phyloP scores from a whole-genome alignment of 2,888 invertebrate genomes.

The Aphodius sticticus region DNA sequence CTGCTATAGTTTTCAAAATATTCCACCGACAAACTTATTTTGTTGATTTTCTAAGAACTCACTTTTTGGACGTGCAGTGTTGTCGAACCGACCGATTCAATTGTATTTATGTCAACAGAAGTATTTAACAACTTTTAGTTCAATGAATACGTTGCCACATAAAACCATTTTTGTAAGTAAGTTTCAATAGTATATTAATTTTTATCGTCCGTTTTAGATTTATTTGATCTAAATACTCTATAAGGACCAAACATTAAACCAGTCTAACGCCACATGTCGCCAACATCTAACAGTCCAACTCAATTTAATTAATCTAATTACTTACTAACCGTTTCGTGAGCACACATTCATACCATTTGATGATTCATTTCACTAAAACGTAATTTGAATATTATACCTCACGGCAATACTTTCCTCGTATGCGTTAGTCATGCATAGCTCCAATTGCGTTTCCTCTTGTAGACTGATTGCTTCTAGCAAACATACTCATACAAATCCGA shows the following conservation, averaged over 20 bases:
- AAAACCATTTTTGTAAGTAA: not conserved
- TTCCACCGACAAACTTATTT: too few relatives aligned
- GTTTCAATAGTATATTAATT: not conserved
- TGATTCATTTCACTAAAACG: not conserved
- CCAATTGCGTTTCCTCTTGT: not conserved
- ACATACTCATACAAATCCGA: not conserved
- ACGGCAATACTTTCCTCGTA: not conserved
- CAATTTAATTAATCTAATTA: not conserved
- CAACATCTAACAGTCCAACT: not conserved
- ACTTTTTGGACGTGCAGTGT: too few relatives aligned
- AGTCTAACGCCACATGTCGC: not conserved
- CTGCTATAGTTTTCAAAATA: too few relatives aligned
- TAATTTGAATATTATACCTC: not conserved
- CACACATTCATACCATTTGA: not conserved
- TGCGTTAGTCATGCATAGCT: not conserved
- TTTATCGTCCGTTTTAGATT: not conserved
- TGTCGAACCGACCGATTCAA: too few relatives aligned
- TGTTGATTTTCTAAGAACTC: too few relatives aligned
- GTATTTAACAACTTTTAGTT: not conserved
- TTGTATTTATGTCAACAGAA: too few relatives aligned
- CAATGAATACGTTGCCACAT: not conserved
- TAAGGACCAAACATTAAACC: not conserved
- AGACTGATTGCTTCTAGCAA: not conserved
- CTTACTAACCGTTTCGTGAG: not conserved
- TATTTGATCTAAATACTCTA: not conserved